Conservation (phyloP, 2,888 invertebrate genomes). For the Cinara cedri region DNA sequence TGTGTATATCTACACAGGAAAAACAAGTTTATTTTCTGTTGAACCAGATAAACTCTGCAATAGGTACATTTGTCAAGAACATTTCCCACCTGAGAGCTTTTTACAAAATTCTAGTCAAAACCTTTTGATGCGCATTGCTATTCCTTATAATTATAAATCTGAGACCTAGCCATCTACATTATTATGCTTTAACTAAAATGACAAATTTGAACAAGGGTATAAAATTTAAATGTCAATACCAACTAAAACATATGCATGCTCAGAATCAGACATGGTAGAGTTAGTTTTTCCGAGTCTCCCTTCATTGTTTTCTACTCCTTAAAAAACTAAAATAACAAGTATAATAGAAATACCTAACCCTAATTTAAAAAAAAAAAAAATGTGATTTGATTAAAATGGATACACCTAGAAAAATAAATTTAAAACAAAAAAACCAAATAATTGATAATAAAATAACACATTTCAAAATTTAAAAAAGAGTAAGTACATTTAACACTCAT, state of each 20-base stretch:
- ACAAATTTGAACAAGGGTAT: slow-evolving; percentile 21
- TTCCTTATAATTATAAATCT: background rate
- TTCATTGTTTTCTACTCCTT: slow-evolving; percentile 2
- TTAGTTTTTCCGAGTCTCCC: slow-evolving; percentile 18
- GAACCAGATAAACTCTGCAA: background rate
- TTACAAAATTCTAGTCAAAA: too few species aligned
- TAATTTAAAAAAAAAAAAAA: slow-evolving; percentile 29
- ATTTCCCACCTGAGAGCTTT: slow-evolving; percentile 7
- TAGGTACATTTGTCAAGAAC: slow-evolving; percentile 10
- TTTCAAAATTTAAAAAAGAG: too few species aligned
- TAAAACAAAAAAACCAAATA: too few species aligned
- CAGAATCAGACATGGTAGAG: slow-evolving; percentile 5
- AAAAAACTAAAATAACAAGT: slow-evolving; percentile 12
- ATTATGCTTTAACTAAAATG: too few species aligned
- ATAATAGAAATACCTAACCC: slow-evolving; percentile 7
- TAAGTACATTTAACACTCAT: too few species aligned
- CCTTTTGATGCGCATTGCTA: background rate
- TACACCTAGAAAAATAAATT: background rate
- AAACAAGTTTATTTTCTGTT: background rate
- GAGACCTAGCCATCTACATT: too few species aligned
- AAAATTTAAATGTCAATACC: background rate
- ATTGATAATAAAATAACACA: too few species aligned
- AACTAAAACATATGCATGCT: too few species aligned
- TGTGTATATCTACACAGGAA: background rate
- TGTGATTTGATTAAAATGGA: background rate